Evolutionary conservation across 2,797 vertebrate species (phyloP).

Genomic region (Dendrocincla fuliginosa): DNA sequence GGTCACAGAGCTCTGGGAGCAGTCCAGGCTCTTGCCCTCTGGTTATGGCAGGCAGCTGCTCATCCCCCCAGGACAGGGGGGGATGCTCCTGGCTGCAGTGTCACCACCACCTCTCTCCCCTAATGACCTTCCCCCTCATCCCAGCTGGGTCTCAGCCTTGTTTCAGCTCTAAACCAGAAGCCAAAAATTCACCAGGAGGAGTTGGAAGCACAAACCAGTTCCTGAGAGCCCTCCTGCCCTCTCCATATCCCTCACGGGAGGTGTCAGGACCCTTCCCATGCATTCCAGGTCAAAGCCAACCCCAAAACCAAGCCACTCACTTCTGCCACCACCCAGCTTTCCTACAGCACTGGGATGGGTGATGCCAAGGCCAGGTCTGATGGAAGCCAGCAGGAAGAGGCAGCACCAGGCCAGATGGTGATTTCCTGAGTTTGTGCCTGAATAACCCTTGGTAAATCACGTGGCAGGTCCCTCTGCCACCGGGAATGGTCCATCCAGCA

Average conservation of each 20-base stretch:
- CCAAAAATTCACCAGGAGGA: background rate
- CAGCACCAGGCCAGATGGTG: rapidly evolving
- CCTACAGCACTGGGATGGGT: rapidly evolving
- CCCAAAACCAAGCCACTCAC: background rate
- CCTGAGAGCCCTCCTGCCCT: background rate
- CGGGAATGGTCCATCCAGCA: rapidly evolving
- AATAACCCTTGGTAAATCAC: background rate
- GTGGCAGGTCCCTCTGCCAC: rapidly evolving
- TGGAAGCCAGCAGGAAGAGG: rapidly evolving
- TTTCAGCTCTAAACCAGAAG: background rate
- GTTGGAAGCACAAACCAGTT: background rate
- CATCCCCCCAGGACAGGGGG: rapidly evolving
- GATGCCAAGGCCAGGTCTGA: rapidly evolving
- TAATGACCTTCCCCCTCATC: background rate
- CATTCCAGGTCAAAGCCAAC: background rate
- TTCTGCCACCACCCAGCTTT: background rate
- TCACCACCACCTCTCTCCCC: background rate
- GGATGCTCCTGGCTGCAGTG: background rate
- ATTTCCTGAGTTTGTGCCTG: background rate
- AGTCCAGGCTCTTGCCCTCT: background rate
- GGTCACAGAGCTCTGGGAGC: background rate
- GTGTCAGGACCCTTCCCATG: rapidly evolving
- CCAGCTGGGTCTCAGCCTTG: background rate
- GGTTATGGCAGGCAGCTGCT: background rate
- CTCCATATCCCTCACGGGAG: rapidly evolving